A percentile compares a stretch with the other conserved stretches of the same genome.
Evolutionary conservation across 1,140 invertebrate genomes (phyloP).

Genomic region (Prorops nasuta): DNA sequence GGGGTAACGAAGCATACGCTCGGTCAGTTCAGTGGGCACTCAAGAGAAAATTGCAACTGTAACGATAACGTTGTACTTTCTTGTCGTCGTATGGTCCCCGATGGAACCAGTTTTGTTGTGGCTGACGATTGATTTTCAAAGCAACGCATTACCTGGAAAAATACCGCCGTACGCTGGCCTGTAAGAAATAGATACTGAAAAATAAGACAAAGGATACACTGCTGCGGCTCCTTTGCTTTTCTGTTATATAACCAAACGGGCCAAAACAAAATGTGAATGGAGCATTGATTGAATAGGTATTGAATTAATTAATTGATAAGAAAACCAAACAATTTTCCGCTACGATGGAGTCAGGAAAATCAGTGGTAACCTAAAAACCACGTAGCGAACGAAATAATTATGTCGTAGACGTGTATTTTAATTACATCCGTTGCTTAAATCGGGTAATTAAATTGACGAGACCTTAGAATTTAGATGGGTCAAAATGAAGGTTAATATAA

Average conservation of each 20-base stretch:
- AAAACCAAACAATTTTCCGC: too few species aligned
- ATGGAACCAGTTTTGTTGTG: not conserved
- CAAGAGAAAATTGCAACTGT: not conserved
- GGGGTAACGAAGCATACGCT: not conserved
- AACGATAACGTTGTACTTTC: not conserved
- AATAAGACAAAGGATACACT: not conserved
- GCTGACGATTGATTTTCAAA: not conserved
- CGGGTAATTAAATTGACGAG: too few species aligned
- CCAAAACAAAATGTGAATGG: not conserved
- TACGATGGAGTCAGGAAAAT: too few species aligned
- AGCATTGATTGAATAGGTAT: not conserved
- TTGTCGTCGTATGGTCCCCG: not conserved
- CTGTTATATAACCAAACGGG: not conserved
- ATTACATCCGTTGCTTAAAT: too few species aligned
- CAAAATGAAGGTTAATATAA: too few species aligned
- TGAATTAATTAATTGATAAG: too few species aligned
- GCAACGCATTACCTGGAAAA: not conserved
- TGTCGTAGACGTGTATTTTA: too few species aligned
- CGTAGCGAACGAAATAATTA: too few species aligned
- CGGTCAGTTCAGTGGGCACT: not conserved
- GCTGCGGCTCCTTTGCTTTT: too few species aligned
- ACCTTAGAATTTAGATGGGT: too few species aligned
- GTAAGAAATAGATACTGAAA: not conserved
- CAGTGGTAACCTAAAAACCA: too few species aligned
- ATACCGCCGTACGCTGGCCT: too few species aligned